Evolutionary conservation across 2,113 vertebrate species (phyloP).

Genomic region (Bufo bufo): DNA sequence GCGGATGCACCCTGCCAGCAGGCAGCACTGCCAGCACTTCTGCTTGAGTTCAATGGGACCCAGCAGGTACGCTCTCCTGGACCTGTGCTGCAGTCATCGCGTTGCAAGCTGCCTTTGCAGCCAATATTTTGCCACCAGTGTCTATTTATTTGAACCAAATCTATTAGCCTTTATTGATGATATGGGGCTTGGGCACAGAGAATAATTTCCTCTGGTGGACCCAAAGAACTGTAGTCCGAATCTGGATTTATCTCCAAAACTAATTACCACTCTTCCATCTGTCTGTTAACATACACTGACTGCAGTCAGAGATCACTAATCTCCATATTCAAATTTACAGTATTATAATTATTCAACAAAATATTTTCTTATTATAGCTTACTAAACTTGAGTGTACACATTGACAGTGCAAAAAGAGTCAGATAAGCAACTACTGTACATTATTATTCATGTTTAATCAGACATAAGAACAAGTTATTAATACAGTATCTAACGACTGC

Average conservation of each 20-base stretch:
- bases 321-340: not conserved
- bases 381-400: slow-evolving; percentile 6
- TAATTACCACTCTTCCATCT: slow-evolving; percentile 39
- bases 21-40: no score
- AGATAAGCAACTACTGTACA: not conserved
- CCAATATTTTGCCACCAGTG: no score
- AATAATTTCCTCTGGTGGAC: no score
- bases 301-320: slow-evolving; percentile 17
- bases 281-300: slow-evolving; percentile 27
- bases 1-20: no score
- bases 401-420: not conserved
- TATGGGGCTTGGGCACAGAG: no score
- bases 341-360: not conserved
- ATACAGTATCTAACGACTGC: not conserved
- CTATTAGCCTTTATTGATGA: no score
- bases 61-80: no score
- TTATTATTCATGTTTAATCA: not conserved
- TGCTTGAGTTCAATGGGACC: no score
- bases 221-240: no score
- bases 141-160: no score
- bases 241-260: slow-evolving; percentile 34
- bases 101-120: no score
- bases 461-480: not conserved
- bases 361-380: not conserved
- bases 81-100: no score